Evolutionary conservation across 1,140 invertebrate genomes (phyloP), one percentile per base, ranked within the genome.

Genomic region (Antheraea mylitta): DNA sequence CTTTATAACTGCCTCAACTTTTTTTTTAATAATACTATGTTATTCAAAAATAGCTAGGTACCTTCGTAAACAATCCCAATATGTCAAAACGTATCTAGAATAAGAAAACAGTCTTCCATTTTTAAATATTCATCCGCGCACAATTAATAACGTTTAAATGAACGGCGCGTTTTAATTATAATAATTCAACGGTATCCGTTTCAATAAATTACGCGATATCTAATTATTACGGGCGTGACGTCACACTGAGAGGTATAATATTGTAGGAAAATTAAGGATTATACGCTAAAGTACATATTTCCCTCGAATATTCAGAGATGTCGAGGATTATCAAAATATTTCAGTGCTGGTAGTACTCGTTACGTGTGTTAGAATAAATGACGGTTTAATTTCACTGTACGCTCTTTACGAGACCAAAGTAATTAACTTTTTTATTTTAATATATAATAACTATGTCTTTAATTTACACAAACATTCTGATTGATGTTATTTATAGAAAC

Each of bases 171-270:
- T 65, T 65, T 72, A 66, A 72, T 72, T 62, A 69, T 45, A 72
- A 66, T 68, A 72, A 69, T 72, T 62, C 58, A 68, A 72, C 67
- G 42, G n/a, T 72, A 72, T 72, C 71, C 59, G 58, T 72, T 72
- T 66, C 71, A 66, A 7, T 71, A 45, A 62, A 71, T 71, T 71
- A 68, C 53, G 30, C 38, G 22, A 66, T 59, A 66, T 70, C 58
- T 72, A 68, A 69, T 72, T 72, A 72, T 72, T 72, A 68, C 37
- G 10, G 19, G 19, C 58, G 45, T 61, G 60, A 71, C 66, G 70
- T 71, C 66, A 66, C 42, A n/a, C 62, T 37, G 36, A 66, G 68
- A 64, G 64, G 68, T 70, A 66, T 70, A 69, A 69, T 69, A 73
- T 69, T 37, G 61, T 63, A 37, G 45, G 4, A 53, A 42, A 53